These are phyloP conservation scores for Dynastes maya DNA, from an alignment of 2,888 invertebrate genomes.

Conservation along the genomic window DNA sequence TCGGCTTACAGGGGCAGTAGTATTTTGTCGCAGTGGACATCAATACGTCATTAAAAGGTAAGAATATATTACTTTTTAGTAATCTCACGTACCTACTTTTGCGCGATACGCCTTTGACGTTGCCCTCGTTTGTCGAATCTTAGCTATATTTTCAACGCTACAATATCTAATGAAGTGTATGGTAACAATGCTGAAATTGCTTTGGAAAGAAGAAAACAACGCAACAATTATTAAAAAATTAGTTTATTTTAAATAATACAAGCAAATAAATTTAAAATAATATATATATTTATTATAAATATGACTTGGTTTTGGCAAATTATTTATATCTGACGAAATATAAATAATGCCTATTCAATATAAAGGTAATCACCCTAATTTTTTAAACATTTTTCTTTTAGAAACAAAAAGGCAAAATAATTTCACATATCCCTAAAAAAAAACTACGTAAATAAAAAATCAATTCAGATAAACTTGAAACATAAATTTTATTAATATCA, in stretches of 20 bases:
- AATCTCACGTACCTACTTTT: too few relatives aligned
- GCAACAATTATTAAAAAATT: conserved; percentile 66
- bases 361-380: conserved; percentile 56
- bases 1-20: too few relatives aligned
- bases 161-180: too few relatives aligned
- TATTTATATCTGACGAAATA: conserved; percentile 67
- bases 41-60: too few relatives aligned
- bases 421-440: conserved; percentile 48
- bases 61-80: too few relatives aligned
- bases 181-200: too few relatives aligned
- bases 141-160: too few relatives aligned
- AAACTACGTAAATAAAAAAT: conserved; percentile 38
- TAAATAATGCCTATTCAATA: conserved; percentile 63
- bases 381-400: conserved; percentile 24
- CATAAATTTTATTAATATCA: conserved; percentile 37
- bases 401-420: conserved; percentile 35
- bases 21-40: too few relatives aligned
- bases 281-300: conserved; percentile 61
- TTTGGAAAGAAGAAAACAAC: neutral
- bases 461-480: conserved; percentile 32
- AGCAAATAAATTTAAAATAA: conserved; percentile 64
- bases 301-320: conserved; percentile 61
- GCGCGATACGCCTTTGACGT: too few relatives aligned
- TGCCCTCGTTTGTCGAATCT: too few relatives aligned
- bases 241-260: conserved; percentile 70